phyloP scores from a whole-genome alignment of 2,888 invertebrate species.

The Tortricodes alternella region DNA sequence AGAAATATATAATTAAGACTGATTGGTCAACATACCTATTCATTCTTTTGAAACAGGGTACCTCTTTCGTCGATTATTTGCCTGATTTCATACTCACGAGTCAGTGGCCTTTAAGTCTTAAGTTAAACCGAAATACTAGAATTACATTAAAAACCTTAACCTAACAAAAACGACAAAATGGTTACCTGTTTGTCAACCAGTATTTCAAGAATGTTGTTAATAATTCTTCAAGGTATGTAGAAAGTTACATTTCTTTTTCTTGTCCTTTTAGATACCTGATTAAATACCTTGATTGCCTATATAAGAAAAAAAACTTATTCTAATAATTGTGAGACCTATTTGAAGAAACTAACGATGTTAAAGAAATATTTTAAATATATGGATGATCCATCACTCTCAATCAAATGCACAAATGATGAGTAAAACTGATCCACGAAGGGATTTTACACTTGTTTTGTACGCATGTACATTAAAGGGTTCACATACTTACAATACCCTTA shows the following conservation, averaged over 20 bases:
- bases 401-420: no score
- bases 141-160: slow-evolving; percentile 8
- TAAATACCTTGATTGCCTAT: slow-evolving; percentile 16
- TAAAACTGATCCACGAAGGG: no score
- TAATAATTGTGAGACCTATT: neutral
- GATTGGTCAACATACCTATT: no score
- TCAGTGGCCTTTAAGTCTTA: neutral
- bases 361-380: no score
- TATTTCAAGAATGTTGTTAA: slow-evolving; percentile 24
- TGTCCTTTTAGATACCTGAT: slow-evolving; percentile 23
- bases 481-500: no score
- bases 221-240: slow-evolving; percentile 23
- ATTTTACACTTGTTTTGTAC: no score
- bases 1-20: no score
- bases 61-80: no score
- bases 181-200: slow-evolving; percentile 27
- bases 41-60: no score
- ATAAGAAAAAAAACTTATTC: slow-evolving; percentile 15
- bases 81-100: neutral
- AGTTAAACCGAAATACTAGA: neutral
- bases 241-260: slow-evolving; percentile 12
- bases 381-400: no score
- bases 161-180: slow-evolving; percentile 25
- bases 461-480: no score
- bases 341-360: no score